These are phyloP conservation scores for Dicrurus megarhynchus DNA, from an alignment of 2,113 vertebrate genomes.

Conservation along the genomic window DNA sequence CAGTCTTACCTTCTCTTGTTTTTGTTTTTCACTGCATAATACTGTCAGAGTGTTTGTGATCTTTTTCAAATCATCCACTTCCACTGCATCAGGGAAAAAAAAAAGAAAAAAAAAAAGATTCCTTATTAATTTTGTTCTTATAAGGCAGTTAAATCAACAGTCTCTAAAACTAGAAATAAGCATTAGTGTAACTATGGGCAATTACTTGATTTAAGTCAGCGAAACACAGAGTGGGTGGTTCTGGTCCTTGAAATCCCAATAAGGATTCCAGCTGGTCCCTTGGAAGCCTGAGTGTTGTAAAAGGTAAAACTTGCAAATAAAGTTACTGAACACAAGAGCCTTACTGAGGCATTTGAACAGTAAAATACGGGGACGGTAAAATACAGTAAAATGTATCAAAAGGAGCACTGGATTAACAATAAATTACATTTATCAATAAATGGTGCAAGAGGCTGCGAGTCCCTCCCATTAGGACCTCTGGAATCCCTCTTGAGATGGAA, in stretches of 20 bases:
- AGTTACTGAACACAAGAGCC: neutral
- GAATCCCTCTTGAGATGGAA: rapidly evolving
- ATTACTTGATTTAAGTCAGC: neutral
- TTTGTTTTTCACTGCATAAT: slow-evolving; percentile 97
- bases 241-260: neutral
- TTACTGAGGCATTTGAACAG: neutral
- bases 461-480: neutral
- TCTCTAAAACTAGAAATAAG: neutral
- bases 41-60: slow-evolving; percentile 91
- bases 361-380: neutral
- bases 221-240: neutral
- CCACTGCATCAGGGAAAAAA: slow-evolving; percentile 76
- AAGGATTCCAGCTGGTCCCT: neutral
- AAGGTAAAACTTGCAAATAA: neutral
- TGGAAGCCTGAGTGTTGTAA: neutral
- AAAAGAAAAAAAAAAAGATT: neutral
- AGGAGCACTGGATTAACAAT: neutral
- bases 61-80: slow-evolving; percentile 98
- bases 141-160: neutral
- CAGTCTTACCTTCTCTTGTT: slow-evolving; percentile 93
- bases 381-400: neutral
- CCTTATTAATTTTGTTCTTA: neutral
- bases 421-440: neutral
- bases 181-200: neutral
- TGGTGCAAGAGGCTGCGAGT: neutral